Conservation (phyloP, 2,113 vertebrate species). For the Eulemur rufifrons region DNA sequence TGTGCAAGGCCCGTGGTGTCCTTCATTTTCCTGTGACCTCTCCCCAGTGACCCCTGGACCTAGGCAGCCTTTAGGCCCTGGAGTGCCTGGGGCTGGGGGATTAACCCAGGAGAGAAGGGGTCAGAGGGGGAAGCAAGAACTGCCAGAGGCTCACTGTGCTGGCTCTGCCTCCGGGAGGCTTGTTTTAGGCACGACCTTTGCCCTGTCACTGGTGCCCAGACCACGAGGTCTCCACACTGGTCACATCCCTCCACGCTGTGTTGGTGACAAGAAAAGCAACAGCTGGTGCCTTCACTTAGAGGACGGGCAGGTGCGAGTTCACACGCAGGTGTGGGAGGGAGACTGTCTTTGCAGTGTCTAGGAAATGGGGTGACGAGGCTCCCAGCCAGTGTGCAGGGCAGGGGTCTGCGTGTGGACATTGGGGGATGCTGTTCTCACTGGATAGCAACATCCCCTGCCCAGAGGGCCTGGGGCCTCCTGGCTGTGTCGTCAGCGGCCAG, state of each 20-base stretch:
- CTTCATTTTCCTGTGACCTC: neutral
- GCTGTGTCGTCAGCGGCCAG: fast-evolving
- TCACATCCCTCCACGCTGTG: fast-evolving
- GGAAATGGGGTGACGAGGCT: neutral
- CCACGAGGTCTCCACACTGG: neutral
- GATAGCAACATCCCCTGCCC: neutral
- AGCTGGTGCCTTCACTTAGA: neutral
- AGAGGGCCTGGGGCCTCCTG: neutral
- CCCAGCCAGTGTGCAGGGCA: neutral
- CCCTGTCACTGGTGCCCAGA: neutral
- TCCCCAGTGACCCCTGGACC: neutral
- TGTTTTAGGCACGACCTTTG: fast-evolving
- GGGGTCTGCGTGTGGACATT: fast-evolving
- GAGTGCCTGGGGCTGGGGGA: neutral
- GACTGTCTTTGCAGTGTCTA: neutral
- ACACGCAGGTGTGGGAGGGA: fast-evolving
- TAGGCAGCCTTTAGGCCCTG: neutral
- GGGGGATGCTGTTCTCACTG: neutral
- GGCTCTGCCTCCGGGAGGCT: neutral
- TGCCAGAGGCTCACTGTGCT: fast-evolving
- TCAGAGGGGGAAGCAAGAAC: neutral
- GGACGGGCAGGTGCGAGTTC: too few species aligned
- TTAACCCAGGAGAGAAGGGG: neutral
- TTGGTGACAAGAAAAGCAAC: neutral
- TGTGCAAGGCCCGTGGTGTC: neutral